These are phyloP conservation scores for Eptesicus fuscus DNA, from an alignment of 2,113 vertebrate genomes.

Conservation along the genomic window DNA sequence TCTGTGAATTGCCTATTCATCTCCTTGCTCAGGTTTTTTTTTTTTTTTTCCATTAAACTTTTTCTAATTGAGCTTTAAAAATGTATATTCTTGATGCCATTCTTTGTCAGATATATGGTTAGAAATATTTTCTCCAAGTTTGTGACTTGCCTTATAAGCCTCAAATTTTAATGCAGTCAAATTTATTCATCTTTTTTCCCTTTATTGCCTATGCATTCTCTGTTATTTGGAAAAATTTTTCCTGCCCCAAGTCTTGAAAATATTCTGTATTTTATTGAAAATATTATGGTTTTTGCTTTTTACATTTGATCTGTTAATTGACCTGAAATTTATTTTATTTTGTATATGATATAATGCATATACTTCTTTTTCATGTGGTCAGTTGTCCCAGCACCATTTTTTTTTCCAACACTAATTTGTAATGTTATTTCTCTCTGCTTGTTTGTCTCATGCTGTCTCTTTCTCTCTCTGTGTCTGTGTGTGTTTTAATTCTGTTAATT, in stretches of 20 bases:
- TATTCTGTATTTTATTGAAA: conserved; percentile 8
- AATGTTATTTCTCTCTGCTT: neutral
- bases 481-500: neutral
- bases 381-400: neutral
- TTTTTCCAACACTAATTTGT: neutral
- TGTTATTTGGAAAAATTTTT: conserved; percentile 2
- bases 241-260: neutral
- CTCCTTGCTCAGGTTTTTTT: neutral
- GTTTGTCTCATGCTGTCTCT: neutral
- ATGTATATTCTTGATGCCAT: neutral
- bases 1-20: neutral
- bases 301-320: neutral
- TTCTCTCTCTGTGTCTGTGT: neutral
- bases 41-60: conserved; percentile 5
- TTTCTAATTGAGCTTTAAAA: neutral
- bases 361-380: neutral
- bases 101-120: neutral
- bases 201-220: neutral
- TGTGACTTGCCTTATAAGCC: neutral
- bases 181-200: neutral
- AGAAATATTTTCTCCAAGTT: neutral
- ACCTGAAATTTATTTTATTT: conserved; percentile 28
- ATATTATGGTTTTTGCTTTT: neutral
- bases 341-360: neutral
- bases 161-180: conserved; percentile 28